Evolutionary conservation across 2,113 vertebrate species (phyloP).

Genomic region (Aplodontia rufa): DNA sequence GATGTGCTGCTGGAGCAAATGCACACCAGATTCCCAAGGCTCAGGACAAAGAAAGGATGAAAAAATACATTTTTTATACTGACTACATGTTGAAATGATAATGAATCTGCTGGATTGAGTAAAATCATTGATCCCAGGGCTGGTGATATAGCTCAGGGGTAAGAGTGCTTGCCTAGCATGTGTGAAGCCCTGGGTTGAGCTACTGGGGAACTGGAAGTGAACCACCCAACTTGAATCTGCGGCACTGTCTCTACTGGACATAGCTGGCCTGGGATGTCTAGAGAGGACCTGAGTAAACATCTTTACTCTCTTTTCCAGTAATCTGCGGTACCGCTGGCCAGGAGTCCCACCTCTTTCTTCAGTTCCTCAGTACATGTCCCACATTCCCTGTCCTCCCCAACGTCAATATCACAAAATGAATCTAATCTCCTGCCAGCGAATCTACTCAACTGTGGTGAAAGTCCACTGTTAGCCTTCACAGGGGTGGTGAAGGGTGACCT

Average conservation of each 20-base stretch:
- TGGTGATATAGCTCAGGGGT: too few relatives aligned
- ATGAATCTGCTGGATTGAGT: background rate
- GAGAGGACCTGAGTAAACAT: background rate
- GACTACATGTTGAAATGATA: background rate
- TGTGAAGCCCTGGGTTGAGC: background rate
- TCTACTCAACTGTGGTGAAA: background rate
- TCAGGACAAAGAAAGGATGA: background rate
- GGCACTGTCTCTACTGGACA: background rate
- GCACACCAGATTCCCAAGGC: background rate
- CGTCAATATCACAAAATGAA: background rate
- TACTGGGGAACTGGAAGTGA: background rate
- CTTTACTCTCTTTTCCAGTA: background rate
- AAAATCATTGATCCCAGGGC: background rate
- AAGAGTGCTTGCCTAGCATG: too few relatives aligned
- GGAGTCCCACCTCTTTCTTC: background rate
- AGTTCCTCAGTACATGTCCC: background rate
- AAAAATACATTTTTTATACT: background rate
- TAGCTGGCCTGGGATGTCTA: rapidly evolving
- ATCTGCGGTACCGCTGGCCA: background rate
- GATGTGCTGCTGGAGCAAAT: too few relatives aligned
- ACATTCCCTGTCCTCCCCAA: background rate
- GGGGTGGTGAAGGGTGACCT: background rate
- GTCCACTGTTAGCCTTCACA: background rate
- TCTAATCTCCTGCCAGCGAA: background rate
- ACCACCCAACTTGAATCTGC: background rate